Evolutionary conservation across 2,797 vertebrate species (phyloP), one percentile per base, ranked within the genome.

Genomic region (Acropternis orthonyx): DNA sequence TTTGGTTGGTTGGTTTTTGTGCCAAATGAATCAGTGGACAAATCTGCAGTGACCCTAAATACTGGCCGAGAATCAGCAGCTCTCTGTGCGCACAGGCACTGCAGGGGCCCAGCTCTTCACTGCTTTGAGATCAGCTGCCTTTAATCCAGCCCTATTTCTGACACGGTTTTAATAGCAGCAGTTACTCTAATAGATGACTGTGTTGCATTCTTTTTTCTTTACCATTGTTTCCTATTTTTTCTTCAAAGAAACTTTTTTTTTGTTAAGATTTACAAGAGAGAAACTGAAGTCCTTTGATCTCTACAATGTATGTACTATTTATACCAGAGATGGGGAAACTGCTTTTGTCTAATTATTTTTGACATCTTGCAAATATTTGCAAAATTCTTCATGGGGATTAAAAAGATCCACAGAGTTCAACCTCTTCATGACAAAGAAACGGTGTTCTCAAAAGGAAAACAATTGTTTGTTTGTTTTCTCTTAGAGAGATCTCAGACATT

Each of bases 311-410:
- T 48, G 6, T 83, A 79, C 92, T 75, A 73, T 93, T 97, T 96
- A 85, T 95, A 83, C 79, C 63, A 34, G 49, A 85, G 92, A 73
- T 88, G 92, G 72, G 30, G 91, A 91, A 97, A 95, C 83, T 72
- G 89, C 83, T 97, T 96, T 96, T 96, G 95, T 97, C 97, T 97
- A 98, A 98, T 98, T 98, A 98, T 97, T 97, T 97, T 87, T 97
- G 97, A 98, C 95, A 41, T 92, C 95, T 95, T 96, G 97, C 95
- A 97, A 98, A 98, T 97, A 95, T 97, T 97, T 97, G 94, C 97
- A 97, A 97, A 97, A 93, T 97, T 97, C 93, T 96, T 97, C 94
- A 30, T 22, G 77, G 92, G 85, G 78, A 97, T 96, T 94, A 85
- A 86, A 95, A 93, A 95, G 73, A 92, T 96, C 73, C 91, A 88